Evolutionary conservation across 92 coral and sea anemone genomes (phyloP), one percentile per base, ranked within the genome.

Genomic region (Hydrozoanthus gracilis): DNA sequence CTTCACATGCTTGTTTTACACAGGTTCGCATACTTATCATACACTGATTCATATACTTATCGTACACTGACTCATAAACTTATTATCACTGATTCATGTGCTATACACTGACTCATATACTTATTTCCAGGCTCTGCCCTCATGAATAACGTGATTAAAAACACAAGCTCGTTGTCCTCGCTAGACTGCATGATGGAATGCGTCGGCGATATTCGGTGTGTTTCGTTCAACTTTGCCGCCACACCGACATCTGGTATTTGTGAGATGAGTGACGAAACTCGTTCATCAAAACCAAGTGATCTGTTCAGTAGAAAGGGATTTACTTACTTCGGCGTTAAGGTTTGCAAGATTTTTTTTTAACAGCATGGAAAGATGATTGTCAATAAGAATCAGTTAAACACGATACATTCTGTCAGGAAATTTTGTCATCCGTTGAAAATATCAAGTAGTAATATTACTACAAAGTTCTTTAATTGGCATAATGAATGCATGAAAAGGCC

Each of bases 161-260:
- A 46, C 55, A 6, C 48, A 16, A 64, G 84, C 61, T n/a, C 18
- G 9, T 64, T 73, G 9, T 79, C 73, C 4, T 79, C 84, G 10
- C 44, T 79, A 4, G 84, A 79, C 11, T 79, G 84, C 55, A 64
- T 64, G 84, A 61, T 61, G 73, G 60, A 46, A 17, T 79, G 84
- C 44, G 20, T 79, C 17, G 84, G 60, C 13, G 73, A 79, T 64
- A 6, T 79, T 62, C 84, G 47, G 2, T 79, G 84, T 64, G 6
- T 79, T 6, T 79, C 84, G 46, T 79, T 45, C 18, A 79, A 79
- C 20, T 79, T 62, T 3, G 84, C 84, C 7, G 48, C 60, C 16
- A 4, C 17, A 4, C 47, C 61, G 7, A 46, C 44, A 7, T 51
- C 73, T 8, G 84, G 84, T 8, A 44, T 17, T 44, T 79, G 84